phyloP scores from a whole-genome alignment of 2,113 vertebrate species.

The Microtus montanus region DNA sequence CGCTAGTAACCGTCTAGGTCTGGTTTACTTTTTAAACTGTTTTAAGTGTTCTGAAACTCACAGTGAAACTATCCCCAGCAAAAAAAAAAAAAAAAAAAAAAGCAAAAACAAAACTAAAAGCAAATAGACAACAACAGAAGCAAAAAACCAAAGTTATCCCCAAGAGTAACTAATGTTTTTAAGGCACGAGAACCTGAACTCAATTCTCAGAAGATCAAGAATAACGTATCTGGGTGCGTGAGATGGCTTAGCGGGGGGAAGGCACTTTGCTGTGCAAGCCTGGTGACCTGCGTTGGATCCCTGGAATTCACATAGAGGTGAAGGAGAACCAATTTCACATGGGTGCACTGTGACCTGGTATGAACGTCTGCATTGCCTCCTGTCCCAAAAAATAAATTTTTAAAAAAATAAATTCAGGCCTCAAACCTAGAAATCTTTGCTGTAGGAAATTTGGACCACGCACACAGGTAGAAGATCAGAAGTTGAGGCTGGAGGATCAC shows the following conservation, averaged over 20 bases:
- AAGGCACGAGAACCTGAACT: constrained; percentile 50
- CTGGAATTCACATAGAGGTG: neutral
- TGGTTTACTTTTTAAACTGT: neutral
- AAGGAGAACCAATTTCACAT: neutral
- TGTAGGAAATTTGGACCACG: constrained; percentile 33
- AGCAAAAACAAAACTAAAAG: neutral
- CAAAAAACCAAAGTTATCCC: neutral
- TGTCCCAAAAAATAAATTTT: neutral
- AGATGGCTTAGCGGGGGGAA: no score
- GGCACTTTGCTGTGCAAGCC: neutral
- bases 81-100: neutral
- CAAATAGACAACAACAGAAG: neutral
- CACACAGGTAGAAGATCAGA: neutral
- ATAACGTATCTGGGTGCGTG: neutral
- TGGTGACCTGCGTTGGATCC: neutral
- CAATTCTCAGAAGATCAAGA: constrained; percentile 21
- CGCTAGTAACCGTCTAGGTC: neutral
- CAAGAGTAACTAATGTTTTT: neutral
- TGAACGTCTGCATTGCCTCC: no score
- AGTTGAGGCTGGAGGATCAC: neutral
- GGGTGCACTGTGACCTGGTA: neutral
- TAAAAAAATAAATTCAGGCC: neutral
- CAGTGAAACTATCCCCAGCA: neutral
- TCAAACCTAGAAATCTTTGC: constrained; percentile 25
- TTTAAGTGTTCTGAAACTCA: neutral